Conservation (phyloP, 2,113 vertebrate genomes). For the Symphodus melops region DNA sequence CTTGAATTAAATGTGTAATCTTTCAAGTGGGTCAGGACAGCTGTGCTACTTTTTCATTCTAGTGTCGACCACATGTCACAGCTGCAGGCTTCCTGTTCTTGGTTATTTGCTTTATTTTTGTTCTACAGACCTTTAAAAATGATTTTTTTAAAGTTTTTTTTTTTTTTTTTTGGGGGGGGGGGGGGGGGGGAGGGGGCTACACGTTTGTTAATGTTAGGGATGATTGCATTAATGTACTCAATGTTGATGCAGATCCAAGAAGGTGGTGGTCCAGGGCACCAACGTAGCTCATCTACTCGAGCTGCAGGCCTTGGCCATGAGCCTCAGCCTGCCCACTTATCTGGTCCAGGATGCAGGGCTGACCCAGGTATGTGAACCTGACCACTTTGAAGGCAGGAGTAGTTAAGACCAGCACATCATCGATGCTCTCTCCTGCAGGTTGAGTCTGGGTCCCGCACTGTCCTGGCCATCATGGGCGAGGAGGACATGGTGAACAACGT, state of each 20-base stretch:
- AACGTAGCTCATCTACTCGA: slow-evolving; percentile 85
- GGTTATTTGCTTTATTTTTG: not conserved
- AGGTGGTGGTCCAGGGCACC: slow-evolving; percentile 87
- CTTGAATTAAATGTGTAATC: not conserved
- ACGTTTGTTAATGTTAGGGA: not conserved
- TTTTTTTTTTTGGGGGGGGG: no score
- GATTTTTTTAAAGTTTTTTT: not conserved
- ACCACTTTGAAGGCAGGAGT: not conserved
- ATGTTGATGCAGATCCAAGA: slow-evolving; percentile 81
- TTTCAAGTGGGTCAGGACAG: not conserved
- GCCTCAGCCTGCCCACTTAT: slow-evolving; percentile 84
- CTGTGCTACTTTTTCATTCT: not conserved
- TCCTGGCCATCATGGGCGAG: slow-evolving; percentile 86
- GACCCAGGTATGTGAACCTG: slow-evolving; percentile 80
- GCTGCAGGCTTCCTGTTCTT: not conserved
- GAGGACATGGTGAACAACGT: slow-evolving; percentile 88
- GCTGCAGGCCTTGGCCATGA: slow-evolving; percentile 86
- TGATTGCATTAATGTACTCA: not conserved
- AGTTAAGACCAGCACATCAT: not conserved
- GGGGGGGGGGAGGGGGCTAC: no score
- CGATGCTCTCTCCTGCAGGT: slow-evolving; percentile 70
- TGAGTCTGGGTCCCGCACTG: slow-evolving; percentile 84
- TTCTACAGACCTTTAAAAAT: not conserved
- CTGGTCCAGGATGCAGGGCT: slow-evolving; percentile 87
- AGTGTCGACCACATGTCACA: not conserved